Conservation (phyloP, 1,140 invertebrate species). For the Anastatus disparis region DNA sequence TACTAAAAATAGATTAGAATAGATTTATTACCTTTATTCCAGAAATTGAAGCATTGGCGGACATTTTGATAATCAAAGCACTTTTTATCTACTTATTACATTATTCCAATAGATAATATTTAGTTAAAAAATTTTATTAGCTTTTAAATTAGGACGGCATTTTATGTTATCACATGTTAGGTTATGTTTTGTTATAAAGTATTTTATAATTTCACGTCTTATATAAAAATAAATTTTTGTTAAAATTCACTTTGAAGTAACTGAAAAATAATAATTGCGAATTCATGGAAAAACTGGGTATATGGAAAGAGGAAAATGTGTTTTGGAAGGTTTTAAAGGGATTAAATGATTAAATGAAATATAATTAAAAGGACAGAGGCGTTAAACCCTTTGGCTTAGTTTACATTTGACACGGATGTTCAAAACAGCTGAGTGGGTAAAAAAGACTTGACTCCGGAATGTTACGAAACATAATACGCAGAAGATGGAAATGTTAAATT, state of each 20-base stretch:
- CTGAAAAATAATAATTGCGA: not conserved
- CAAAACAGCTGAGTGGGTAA: conserved; percentile 6
- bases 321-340: not conserved
- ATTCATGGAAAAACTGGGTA: not conserved
- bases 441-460: not conserved
- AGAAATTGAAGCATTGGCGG: conserved; percentile 38
- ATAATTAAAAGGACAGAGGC: not conserved
- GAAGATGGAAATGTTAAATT: too few species aligned
- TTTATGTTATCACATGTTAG: conserved; percentile 33
- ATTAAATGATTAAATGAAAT: conserved; percentile 1
- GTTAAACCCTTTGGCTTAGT: not conserved
- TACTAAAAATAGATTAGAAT: conserved; percentile 8
- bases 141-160: conserved; percentile 28
- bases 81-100: conserved; percentile 7
- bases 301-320: not conserved
- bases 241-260: conserved; percentile 6
- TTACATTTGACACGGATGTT: conserved; percentile 1
- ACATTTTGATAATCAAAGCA: conserved; percentile 35
- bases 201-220: not conserved
- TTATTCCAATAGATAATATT: conserved; percentile 1
- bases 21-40: conserved; percentile 39
- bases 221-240: not conserved
- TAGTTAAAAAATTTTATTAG: not conserved
- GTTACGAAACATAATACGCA: too few species aligned
- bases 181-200: conserved; percentile 24